Conservation (phyloP, 2,113 vertebrate genomes). For the Tympanuchus pallidicinctus region DNA sequence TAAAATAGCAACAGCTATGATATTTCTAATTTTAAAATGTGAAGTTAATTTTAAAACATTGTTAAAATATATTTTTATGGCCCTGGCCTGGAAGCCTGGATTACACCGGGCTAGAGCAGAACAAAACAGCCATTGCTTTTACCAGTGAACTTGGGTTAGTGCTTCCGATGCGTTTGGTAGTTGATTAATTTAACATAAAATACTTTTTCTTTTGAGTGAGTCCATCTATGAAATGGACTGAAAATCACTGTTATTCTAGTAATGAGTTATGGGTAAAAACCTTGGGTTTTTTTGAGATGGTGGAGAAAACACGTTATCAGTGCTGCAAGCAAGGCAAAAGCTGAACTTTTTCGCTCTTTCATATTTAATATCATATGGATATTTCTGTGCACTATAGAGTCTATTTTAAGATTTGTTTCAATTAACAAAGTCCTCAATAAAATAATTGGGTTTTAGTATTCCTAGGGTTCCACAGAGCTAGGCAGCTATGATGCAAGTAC, state of each 20-base stretch:
- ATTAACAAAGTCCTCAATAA: neutral
- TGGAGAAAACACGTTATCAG: neutral
- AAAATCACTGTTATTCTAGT: neutral
- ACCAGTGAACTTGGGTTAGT: neutral
- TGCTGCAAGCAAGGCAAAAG: neutral
- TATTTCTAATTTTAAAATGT: neutral
- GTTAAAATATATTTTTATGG: neutral
- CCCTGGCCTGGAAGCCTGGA: neutral
- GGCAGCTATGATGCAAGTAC: neutral
- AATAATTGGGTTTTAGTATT: neutral
- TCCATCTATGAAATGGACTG: neutral
- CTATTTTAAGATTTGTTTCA: neutral
- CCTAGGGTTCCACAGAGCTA: neutral
- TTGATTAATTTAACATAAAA: neutral
- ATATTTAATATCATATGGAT: neutral
- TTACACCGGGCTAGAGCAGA: neutral
- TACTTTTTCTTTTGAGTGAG: neutral
- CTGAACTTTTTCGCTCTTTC: neutral
- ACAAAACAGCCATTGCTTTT: neutral
- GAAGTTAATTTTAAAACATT: neutral
- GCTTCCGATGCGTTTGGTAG: neutral
- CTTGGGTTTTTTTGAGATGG: neutral
- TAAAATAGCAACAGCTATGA: neutral
- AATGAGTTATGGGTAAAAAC: neutral
- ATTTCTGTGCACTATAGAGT: neutral